Conservation (phyloP, 2,113 vertebrate species). For the Hirundichthys speculiger region DNA sequence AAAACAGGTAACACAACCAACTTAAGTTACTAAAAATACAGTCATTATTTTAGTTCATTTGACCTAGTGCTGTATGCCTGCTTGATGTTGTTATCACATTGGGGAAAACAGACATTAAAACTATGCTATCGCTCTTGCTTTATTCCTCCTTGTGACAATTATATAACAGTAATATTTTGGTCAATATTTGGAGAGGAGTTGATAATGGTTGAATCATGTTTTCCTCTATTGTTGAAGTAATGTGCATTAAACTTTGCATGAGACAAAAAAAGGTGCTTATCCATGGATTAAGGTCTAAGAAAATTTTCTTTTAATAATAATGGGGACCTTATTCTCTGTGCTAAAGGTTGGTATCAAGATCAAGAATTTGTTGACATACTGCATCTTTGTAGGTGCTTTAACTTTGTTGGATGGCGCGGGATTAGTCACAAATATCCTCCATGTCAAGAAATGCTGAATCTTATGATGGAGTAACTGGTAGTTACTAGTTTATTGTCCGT, state of each 20-base stretch:
- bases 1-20: slow-evolving; percentile 37
- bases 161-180: not conserved
- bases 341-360: slow-evolving; percentile 15
- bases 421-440: slow-evolving; percentile 5
- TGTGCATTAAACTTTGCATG: too few relatives aligned
- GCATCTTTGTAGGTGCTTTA: slow-evolving; percentile 12
- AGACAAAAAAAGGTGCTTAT: too few relatives aligned
- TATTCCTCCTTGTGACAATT: too few relatives aligned
- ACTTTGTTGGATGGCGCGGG: slow-evolving; percentile 18
- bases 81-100: not conserved
- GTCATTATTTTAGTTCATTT: not conserved
- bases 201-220: not conserved
- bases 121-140: too few relatives aligned
- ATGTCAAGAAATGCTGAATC: slow-evolving; percentile 1
- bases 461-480: not conserved
- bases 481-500: not conserved
- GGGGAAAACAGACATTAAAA: too few relatives aligned
- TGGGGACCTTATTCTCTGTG: not conserved
- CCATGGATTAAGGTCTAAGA: too few relatives aligned
- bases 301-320: too few relatives aligned
- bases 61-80: not conserved
- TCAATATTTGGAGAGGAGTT: not conserved
- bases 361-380: slow-evolving; percentile 2
- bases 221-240: not conserved
- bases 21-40: not conserved